Conservation (phyloP, 2,113 vertebrate species). For the Sciurus niger region DNA sequence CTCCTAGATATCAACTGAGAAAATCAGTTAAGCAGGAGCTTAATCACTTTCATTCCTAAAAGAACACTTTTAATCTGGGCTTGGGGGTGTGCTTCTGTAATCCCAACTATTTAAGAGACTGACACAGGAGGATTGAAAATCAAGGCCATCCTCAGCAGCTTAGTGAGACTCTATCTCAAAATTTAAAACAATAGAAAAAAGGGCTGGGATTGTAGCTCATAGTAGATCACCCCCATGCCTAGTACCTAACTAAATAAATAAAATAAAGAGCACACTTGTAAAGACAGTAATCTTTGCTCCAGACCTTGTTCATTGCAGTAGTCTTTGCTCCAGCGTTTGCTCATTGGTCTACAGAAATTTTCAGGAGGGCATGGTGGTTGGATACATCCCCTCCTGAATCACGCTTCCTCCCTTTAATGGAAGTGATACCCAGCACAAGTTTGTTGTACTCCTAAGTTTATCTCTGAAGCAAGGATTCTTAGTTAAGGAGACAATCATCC, state of each 20-base stretch:
- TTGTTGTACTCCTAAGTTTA: not conserved
- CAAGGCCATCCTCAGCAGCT: too few species aligned
- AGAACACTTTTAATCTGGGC: too few species aligned
- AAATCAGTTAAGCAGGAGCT: not conserved
- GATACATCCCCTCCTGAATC: not conserved
- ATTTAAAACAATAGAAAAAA: too few species aligned
- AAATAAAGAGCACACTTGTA: not conserved
- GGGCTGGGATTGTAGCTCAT: too few species aligned
- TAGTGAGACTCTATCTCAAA: too few species aligned
- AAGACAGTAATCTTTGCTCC: not conserved
- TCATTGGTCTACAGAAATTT: not conserved
- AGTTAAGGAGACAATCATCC: not conserved
- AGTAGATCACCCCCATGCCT: too few species aligned
- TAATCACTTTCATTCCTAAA: not conserved
- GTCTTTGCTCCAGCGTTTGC: not conserved
- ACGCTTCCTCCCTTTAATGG: not conserved
- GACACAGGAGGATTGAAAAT: too few species aligned
- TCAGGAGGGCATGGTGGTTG: not conserved
- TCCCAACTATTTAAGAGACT: too few species aligned
- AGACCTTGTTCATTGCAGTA: not conserved
- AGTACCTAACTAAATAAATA: too few species aligned
- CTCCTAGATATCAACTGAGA: not conserved
- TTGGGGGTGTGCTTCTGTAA: too few species aligned
- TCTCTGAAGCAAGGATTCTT: not conserved
- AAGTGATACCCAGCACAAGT: not conserved